Percentiles rank a stretch among this genome's conserved stretches.
Conservation (phyloP, 2,888 invertebrate species). For the Aradus depressus region DNA sequence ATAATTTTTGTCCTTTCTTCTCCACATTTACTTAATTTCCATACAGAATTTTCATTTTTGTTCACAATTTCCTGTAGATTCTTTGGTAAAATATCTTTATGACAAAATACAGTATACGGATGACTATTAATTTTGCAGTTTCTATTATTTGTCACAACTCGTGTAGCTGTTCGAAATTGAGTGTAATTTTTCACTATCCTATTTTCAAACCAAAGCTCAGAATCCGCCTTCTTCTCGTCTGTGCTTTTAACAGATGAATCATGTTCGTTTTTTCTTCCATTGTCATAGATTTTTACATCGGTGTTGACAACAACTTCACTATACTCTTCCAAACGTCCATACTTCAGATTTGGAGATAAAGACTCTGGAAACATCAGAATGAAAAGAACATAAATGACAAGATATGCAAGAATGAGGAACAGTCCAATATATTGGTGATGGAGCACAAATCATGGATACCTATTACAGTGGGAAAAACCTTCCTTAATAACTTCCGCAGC, state of each 20-base stretch:
- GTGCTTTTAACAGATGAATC: too few relatives aligned
- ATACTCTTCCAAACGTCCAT: constrained; percentile 25
- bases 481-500: too few relatives aligned
- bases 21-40: background rate
- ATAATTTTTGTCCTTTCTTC: background rate
- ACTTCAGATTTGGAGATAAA: constrained; percentile 15
- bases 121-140: constrained; percentile 11
- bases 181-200: too few relatives aligned
- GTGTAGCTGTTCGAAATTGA: too few relatives aligned
- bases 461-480: too few relatives aligned
- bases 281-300: too few relatives aligned
- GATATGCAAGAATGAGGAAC: background rate
- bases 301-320: constrained; percentile 26
- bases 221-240: too few relatives aligned
- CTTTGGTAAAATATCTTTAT: constrained; percentile 8
- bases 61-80: constrained; percentile 1
- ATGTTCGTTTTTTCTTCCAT: too few relatives aligned
- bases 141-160: too few relatives aligned
- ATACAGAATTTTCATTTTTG: constrained; percentile 1
- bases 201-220: too few relatives aligned
- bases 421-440: too few relatives aligned
- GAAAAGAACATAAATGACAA: background rate
- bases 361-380: constrained; percentile 18
- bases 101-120: constrained; percentile 21
- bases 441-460: too few relatives aligned